These are phyloP conservation scores for Tyrannus savana DNA, from an alignment of 2,113 vertebrate species.

Conservation along the genomic window DNA sequence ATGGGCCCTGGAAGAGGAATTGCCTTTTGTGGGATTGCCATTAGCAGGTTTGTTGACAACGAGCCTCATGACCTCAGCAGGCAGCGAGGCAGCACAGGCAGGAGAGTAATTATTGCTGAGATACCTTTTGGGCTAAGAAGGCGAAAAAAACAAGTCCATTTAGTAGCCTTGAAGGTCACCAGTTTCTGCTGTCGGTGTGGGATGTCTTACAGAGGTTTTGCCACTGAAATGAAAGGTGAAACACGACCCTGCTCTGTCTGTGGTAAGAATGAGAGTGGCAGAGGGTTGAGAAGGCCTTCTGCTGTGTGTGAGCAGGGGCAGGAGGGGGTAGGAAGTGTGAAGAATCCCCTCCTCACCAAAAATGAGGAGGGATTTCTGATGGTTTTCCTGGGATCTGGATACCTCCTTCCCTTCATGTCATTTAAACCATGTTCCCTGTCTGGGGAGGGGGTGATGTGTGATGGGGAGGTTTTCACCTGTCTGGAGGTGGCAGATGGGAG, in stretches of 20 bases:
- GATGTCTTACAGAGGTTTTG: not conserved
- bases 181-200: not conserved
- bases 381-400: not conserved
- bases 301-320: not conserved
- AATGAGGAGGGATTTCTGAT: not conserved
- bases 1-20: conserved; percentile 64
- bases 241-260: not conserved
- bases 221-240: not conserved
- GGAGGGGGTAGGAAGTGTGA: not conserved
- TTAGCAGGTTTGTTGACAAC: conserved; percentile 59
- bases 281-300: not conserved
- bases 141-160: not conserved
- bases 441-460: not conserved
- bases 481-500: not conserved
- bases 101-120: not conserved
- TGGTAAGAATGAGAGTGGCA: rapidly evolving
- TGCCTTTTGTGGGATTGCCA: conserved; percentile 55
- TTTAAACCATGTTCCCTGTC: not conserved
- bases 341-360: not conserved
- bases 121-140: not conserved
- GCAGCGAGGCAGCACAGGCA: not conserved
- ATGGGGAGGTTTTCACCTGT: not conserved
- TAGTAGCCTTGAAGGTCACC: not conserved
- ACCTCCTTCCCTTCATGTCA: not conserved
- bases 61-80: conserved; percentile 40